A percentile compares a stretch with the other conserved stretches of the same genome.
Evolutionary conservation across 2,888 invertebrate genomes (phyloP).

Genomic region (Eupithecia tripunctaria): DNA sequence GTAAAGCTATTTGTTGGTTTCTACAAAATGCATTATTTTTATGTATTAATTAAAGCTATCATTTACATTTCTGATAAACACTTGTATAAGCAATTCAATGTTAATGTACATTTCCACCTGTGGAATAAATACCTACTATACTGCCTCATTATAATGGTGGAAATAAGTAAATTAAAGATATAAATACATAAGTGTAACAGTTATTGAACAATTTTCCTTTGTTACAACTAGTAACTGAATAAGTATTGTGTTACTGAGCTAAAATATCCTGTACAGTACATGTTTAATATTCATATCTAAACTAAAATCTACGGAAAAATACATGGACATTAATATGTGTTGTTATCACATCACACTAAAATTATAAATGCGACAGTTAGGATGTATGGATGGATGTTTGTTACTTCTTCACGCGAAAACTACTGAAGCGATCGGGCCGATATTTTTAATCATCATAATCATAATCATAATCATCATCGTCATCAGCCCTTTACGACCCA

Average conservation of each 20-base stretch:
- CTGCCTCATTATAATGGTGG: background rate
- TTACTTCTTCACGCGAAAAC: no score
- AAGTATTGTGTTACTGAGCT: background rate
- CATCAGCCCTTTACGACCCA: no score
- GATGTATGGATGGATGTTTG: no score
- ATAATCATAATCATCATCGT: no score
- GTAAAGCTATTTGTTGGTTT: background rate
- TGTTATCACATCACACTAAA: no score
- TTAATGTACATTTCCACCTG: background rate
- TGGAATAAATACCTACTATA: background rate
- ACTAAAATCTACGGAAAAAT: background rate
- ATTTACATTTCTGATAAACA: background rate
- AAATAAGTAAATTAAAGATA: background rate
- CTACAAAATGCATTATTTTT: background rate
- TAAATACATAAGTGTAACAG: background rate
- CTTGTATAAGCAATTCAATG: background rate
- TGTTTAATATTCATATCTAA: background rate
- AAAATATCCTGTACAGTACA: background rate
- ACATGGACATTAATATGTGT: background rate
- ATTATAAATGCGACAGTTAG: no score
- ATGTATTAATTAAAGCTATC: background rate
- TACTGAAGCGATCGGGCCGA: no score
- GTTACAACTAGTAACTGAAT: background rate
- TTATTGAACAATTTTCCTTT: background rate
- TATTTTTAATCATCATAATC: no score